Evolutionary conservation across 1,140 invertebrate species (phyloP).

Genomic region (Lamellibrachia luymesi): DNA sequence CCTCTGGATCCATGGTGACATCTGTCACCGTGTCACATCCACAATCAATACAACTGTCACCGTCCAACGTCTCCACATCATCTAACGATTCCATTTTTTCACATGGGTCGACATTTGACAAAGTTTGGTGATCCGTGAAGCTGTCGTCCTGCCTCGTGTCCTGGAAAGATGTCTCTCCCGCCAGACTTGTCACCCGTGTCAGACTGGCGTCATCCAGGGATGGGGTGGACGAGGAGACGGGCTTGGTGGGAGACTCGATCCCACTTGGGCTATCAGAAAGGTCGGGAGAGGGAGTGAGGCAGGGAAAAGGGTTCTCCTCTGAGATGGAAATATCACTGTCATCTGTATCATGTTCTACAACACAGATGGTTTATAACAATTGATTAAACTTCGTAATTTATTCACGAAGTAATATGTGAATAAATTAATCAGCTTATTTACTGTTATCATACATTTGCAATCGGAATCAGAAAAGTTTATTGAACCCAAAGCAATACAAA

Average conservation of each 20-base stretch:
- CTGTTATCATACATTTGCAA: too few relatives aligned
- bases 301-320: neutral
- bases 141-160: neutral
- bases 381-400: neutral
- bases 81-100: neutral
- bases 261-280: neutral
- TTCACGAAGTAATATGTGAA: too few relatives aligned
- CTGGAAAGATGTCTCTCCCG: neutral
- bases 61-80: neutral
- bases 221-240: neutral
- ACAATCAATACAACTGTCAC: neutral
- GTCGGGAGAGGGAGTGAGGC: neutral
- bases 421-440: too few relatives aligned
- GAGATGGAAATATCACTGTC: neutral
- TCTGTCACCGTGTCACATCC: neutral
- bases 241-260: neutral
- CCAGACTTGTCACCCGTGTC: neutral
- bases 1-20: neutral
- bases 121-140: neutral
- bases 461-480: too few relatives aligned
- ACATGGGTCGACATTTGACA: neutral
- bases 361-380: neutral
- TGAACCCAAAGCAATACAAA: too few relatives aligned
- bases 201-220: neutral
- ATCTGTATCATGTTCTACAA: neutral